Evolutionary conservation across 1,140 invertebrate genomes (phyloP).

Genomic region (Drosophila ercepeae): DNA sequence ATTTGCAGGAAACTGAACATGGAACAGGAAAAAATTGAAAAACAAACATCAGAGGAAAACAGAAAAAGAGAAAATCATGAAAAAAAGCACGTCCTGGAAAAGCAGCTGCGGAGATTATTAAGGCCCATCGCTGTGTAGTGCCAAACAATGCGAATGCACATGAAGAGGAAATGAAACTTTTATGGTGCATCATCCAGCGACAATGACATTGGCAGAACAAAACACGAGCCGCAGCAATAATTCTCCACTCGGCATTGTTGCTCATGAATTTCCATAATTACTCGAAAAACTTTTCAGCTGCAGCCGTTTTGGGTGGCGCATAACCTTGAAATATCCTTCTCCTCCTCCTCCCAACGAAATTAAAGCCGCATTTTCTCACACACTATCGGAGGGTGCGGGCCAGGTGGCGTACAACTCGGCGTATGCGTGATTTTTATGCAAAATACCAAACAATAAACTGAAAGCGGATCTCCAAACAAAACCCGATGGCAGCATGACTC

Average conservation of each 20-base stretch:
- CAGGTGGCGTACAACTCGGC: slow-evolving; percentile 25
- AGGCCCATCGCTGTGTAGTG: slow-evolving; percentile 68
- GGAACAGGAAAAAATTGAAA: background rate
- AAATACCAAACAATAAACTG: slow-evolving; percentile 62
- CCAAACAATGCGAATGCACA: slow-evolving; percentile 66
- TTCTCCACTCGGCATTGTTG: slow-evolving; percentile 56
- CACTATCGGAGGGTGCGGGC: background rate
- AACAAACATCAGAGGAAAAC: slow-evolving; percentile 12
- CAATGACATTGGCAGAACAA: slow-evolving; percentile 55
- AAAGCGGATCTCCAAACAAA: slow-evolving; percentile 64
- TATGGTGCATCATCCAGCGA: slow-evolving; percentile 52
- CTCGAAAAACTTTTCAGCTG: slow-evolving; percentile 31
- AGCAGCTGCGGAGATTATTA: slow-evolving; percentile 56
- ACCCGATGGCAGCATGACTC: slow-evolving; percentile 31
- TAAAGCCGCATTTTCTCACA: slow-evolving; percentile 44
- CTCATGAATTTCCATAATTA: slow-evolving; percentile 74
- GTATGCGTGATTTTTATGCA: slow-evolving; percentile 74
- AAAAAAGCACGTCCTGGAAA: slow-evolving; percentile 7
- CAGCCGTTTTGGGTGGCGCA: slow-evolving; percentile 9
- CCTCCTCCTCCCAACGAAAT: slow-evolving; percentile 17
- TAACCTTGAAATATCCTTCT: slow-evolving; percentile 73
- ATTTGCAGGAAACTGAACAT: slow-evolving; percentile 15
- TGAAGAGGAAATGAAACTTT: slow-evolving; percentile 61
- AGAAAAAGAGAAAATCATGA: slow-evolving; percentile 39
- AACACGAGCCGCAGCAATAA: slow-evolving; percentile 53